Evolutionary conservation across 2,888 invertebrate genomes (phyloP), one percentile per base, ranked within the genome.

Genomic region (Silvanus unidentatus): DNA sequence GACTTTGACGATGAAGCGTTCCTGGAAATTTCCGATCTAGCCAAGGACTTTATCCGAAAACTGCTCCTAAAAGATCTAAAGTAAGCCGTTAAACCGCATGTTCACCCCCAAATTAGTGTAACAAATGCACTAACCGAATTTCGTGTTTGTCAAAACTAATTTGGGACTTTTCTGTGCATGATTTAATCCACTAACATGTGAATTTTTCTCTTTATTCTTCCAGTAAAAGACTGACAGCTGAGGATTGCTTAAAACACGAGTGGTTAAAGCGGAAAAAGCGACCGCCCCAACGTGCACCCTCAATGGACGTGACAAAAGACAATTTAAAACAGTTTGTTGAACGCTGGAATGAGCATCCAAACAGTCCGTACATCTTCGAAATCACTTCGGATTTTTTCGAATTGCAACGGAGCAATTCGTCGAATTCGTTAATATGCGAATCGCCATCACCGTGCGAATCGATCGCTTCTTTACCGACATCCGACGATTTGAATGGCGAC

Each of bases 1-100:
- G 97, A 98, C 75, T 99, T 91, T 71, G 95, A 96, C 62, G 96
- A 97, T 69, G 95, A 97, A 71, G 91, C 93, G 46, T 99, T 98
- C 74, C 86, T 88, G 60, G 89, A 89, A 65, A 94, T 98, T 61
- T 94, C 96, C 1, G 86, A 87, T 16, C 89, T 90, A 60, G 97
- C 97, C 45, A 92, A 95, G 73, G 95, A 98, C 73, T 98, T 98
- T 74, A 97, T 99, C 60, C 78, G 80, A 52, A 88, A 88, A 73
- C 80, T 98, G 8, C 82, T 99, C 58, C 77, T 92, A 53, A 96
- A 96, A 75, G 90, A 96, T 68, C 86, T 87, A 76, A 84, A 82
- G 94, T 94, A 77, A 84, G 88, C 82, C 54, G 22, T 22, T 22
- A 22, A 22, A 5, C 8, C 3, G 22, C 22, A 57, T 52, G 58